These are phyloP conservation scores for Drosophila albomicans DNA, from an alignment of 1,140 invertebrate species.

Conservation along the genomic window DNA sequence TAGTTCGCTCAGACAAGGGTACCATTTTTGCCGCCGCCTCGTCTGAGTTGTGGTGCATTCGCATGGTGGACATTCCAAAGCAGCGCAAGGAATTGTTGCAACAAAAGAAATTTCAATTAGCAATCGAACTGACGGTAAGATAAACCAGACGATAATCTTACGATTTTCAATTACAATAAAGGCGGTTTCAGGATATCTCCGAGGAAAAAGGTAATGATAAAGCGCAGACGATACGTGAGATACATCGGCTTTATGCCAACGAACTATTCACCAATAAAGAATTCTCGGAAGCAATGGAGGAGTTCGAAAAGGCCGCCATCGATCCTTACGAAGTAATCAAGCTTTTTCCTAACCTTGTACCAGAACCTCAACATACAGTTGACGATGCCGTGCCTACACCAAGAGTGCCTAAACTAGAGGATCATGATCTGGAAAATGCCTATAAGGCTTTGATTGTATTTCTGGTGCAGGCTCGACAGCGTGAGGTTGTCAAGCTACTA, in stretches of 20 bases:
- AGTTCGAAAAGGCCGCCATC: conserved; percentile 94
- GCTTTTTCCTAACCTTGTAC: conserved; percentile 95
- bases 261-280: conserved; percentile 95
- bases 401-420: conserved; percentile 88
- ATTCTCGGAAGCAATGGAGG: conserved; percentile 95
- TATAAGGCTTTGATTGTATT: conserved; percentile 95
- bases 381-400: conserved; percentile 86
- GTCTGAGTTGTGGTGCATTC: conserved; percentile 94
- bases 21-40: conserved; percentile 94
- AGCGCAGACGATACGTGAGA: conserved; percentile 92
- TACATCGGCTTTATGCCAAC: conserved; percentile 95
- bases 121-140: conserved; percentile 95
- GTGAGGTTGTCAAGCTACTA: conserved; percentile 82
- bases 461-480: conserved; percentile 91
- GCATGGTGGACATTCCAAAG: conserved; percentile 90
- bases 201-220: conserved; percentile 93
- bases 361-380: conserved; percentile 85
- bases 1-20: conserved; percentile 89
- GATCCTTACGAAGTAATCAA: conserved; percentile 98
- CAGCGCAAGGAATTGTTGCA: conserved; percentile 93
- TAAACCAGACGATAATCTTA: neutral
- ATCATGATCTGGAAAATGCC: conserved; percentile 94
- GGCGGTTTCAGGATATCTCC: conserved; percentile 89
- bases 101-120: conserved; percentile 96
- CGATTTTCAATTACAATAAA: neutral